A percentile compares a stretch with the other conserved stretches of the same genome.
phyloP scores from a whole-genome alignment of 2,113 vertebrate genomes.

The Thermophis baileyi region DNA sequence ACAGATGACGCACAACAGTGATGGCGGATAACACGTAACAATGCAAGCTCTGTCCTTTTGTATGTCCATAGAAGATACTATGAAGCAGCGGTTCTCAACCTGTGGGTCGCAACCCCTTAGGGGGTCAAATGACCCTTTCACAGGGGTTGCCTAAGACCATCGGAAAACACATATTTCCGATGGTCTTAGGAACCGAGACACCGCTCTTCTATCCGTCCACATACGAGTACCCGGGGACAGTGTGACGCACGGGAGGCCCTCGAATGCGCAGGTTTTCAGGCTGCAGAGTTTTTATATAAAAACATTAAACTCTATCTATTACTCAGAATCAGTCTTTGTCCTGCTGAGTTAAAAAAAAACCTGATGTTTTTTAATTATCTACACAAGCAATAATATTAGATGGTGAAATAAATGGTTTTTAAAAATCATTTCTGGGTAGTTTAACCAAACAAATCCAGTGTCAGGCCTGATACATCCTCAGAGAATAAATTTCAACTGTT shows the following conservation, averaged over 20 bases:
- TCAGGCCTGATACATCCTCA: neutral
- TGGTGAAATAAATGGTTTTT: neutral
- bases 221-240: too few relatives aligned
- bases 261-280: too few relatives aligned
- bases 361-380: neutral
- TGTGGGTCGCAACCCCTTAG: too few relatives aligned
- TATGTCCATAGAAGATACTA: neutral
- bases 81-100: too few relatives aligned
- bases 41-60: neutral
- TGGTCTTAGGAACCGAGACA: too few relatives aligned
- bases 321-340: neutral
- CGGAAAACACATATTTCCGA: too few relatives aligned
- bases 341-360: neutral
- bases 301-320: neutral
- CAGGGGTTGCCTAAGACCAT: too few relatives aligned
- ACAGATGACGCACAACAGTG: neutral
- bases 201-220: too few relatives aligned
- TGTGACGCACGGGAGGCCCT: too few relatives aligned
- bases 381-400: neutral
- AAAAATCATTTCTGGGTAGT: neutral
- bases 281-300: neutral
- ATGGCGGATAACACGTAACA: neutral
- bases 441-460: neutral
- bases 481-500: neutral
- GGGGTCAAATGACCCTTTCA: too few relatives aligned